Percentiles rank a stretch among this genome's conserved stretches.
These are phyloP conservation scores for Anolis sagrei DNA, from an alignment of 2,113 vertebrate species.

Conservation along the genomic window DNA sequence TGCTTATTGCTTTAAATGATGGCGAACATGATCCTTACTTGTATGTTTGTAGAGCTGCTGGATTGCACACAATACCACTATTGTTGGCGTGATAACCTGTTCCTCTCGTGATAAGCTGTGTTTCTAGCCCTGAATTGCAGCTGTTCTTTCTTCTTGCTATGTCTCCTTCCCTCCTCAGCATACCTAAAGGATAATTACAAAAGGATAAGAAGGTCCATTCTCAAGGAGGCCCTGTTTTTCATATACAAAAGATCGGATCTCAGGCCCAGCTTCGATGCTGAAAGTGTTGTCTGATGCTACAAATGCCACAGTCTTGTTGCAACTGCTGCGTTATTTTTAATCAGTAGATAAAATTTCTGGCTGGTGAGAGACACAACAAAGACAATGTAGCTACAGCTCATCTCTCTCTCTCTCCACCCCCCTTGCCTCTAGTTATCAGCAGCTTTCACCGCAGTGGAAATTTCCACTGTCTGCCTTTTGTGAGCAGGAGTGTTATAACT, in stretches of 20 bases:
- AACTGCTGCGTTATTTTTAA: conserved; percentile 39
- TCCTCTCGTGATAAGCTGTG: neutral
- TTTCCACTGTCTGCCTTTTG: conserved; percentile 76
- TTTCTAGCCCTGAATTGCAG: neutral
- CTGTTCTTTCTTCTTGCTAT: conserved; percentile 24
- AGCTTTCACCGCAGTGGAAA: conserved; percentile 74
- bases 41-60: neutral
- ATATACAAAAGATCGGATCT: neutral
- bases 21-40: conserved; percentile 22
- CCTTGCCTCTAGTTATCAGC: conserved; percentile 66
- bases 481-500: conserved; percentile 57
- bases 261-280: neutral
- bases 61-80: conserved; percentile 10
- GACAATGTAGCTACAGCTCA: conserved; percentile 63
- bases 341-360: conserved; percentile 64
- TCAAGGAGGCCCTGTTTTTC: accelerated
- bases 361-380: conserved; percentile 42
- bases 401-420: conserved; percentile 53
- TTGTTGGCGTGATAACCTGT: neutral
- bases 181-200: conserved; percentile 24
- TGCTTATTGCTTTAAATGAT: conserved; percentile 32
- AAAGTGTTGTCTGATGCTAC: conserved; percentile 30
- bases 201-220: neutral
- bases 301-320: conserved; percentile 7
- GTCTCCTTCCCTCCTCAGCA: neutral